These are phyloP conservation scores for Danaus plexippus DNA, from an alignment of 1,140 invertebrate species.

Conservation along the genomic window DNA sequence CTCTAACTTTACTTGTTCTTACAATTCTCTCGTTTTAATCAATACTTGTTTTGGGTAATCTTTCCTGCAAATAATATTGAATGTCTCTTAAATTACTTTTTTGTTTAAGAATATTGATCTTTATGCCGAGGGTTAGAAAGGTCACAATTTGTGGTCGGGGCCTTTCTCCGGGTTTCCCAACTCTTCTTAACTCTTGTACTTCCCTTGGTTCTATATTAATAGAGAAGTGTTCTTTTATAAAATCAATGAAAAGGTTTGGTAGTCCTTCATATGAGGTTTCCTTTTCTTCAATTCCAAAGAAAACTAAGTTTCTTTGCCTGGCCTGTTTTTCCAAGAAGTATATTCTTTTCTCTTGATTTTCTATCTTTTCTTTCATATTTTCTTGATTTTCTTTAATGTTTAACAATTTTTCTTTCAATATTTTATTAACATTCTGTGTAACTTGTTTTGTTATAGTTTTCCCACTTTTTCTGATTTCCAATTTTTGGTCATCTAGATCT, in stretches of 20 bases:
- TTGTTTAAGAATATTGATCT: constrained; percentile 11
- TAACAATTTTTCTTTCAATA: constrained; percentile 5
- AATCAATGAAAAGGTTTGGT: background rate
- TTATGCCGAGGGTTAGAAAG: constrained; percentile 10
- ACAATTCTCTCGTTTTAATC: constrained; percentile 9
- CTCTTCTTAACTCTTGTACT: constrained; percentile 9
- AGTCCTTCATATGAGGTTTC: constrained; percentile 5
- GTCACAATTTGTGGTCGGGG: constrained; percentile 3
- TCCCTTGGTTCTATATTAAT: constrained; percentile 1
- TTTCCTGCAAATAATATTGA: constrained; percentile 5
- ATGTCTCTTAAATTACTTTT: constrained; percentile 8
- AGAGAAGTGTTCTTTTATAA: constrained; percentile 1
- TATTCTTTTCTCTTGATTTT: constrained; percentile 9
- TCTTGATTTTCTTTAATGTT: constrained; percentile 3
- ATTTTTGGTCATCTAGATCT: constrained; percentile 5
- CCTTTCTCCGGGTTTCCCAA: constrained; percentile 7
- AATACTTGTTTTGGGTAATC: constrained; percentile 10
- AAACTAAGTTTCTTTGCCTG: constrained; percentile 4
- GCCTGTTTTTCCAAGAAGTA: constrained; percentile 4
- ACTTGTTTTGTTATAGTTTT: constrained; percentile 5
- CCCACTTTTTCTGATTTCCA: background rate
- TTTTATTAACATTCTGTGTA: constrained; percentile 5
- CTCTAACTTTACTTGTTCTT: constrained; percentile 10
- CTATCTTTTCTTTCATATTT: constrained; percentile 5
- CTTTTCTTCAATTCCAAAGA: constrained; percentile 1